phyloP scores from a whole-genome alignment of 2,888 invertebrate genomes.

The Coleophora deauratella region DNA sequence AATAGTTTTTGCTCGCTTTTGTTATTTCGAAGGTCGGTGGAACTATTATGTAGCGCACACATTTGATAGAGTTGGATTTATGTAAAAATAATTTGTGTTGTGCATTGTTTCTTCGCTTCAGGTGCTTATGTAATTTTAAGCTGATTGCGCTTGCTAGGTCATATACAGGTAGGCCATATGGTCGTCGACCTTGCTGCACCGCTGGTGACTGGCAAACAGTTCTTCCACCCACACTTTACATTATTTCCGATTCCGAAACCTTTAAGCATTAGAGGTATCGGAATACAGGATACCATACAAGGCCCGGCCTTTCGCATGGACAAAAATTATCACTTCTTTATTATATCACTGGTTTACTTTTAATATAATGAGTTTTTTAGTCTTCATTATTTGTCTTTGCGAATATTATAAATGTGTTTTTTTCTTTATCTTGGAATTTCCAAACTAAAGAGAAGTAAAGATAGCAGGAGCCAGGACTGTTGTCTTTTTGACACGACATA shows the following conservation, averaged over 20 bases:
- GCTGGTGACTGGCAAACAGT: conserved; percentile 41
- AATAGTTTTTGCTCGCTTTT: conserved; percentile 11
- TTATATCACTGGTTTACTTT: conserved; percentile 19
- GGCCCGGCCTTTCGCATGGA: conserved; percentile 12
- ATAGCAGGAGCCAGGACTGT: no score
- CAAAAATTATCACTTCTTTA: conserved; percentile 22
- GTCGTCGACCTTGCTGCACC: conserved; percentile 47
- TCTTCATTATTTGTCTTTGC: no score
- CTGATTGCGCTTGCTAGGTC: background rate
- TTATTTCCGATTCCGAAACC: conserved; percentile 32
- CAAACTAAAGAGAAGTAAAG: no score
- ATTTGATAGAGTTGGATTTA: no score
- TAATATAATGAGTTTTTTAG: conserved; percentile 23
- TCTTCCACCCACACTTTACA: conserved; percentile 39
- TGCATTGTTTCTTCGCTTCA: conserved; percentile 19
- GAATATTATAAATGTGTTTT: no score
- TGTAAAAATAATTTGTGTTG: background rate
- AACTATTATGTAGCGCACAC: background rate
- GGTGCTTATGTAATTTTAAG: conserved; percentile 24
- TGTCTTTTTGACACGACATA: no score
- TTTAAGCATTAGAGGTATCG: no score
- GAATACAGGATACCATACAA: conserved; percentile 1
- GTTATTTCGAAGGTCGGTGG: conserved; percentile 9
- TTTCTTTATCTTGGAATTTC: no score
- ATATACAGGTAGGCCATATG: conserved; percentile 49